Conservation (phyloP, 2,888 invertebrate genomes). For the Falcaria lacertinaria region DNA sequence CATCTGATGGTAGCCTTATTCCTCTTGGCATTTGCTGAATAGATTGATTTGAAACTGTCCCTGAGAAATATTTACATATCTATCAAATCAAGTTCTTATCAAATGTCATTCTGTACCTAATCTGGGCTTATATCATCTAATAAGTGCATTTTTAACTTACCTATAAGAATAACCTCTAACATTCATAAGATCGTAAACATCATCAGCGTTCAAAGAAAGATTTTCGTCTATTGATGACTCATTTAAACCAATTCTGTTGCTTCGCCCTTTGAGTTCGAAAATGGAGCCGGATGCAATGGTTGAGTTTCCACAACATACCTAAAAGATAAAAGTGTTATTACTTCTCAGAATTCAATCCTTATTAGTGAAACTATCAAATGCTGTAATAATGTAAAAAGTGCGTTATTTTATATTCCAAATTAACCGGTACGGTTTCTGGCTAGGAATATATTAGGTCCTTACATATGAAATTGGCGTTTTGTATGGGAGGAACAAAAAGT, state of each 20-base stretch:
- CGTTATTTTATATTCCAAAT: too few species aligned
- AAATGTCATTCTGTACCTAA: not conserved
- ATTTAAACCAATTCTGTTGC: not conserved
- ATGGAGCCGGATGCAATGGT: not conserved
- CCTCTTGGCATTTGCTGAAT: constrained; percentile 3
- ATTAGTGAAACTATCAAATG: too few species aligned
- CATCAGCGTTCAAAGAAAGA: not conserved
- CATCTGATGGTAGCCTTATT: constrained; percentile 10
- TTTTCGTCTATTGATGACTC: not conserved
- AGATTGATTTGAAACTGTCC: constrained; percentile 3
- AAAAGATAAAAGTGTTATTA: too few species aligned
- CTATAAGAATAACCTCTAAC: not conserved
- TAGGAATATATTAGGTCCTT: too few species aligned
- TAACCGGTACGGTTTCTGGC: too few species aligned
- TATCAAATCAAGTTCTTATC: not conserved
- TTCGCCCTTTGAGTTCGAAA: too few species aligned
- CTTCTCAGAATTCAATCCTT: too few species aligned
- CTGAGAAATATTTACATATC: constrained; percentile 5
- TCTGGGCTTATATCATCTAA: not conserved
- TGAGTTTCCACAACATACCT: too few species aligned
- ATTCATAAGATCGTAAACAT: not conserved
- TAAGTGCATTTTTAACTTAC: not conserved
- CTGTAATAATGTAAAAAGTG: too few species aligned
- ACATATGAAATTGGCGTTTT: too few species aligned
- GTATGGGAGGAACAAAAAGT: too few species aligned